These are phyloP conservation scores for Actinostola sp. DNA, from an alignment of 92 coral and sea anemone genomes.

Conservation along the genomic window DNA sequence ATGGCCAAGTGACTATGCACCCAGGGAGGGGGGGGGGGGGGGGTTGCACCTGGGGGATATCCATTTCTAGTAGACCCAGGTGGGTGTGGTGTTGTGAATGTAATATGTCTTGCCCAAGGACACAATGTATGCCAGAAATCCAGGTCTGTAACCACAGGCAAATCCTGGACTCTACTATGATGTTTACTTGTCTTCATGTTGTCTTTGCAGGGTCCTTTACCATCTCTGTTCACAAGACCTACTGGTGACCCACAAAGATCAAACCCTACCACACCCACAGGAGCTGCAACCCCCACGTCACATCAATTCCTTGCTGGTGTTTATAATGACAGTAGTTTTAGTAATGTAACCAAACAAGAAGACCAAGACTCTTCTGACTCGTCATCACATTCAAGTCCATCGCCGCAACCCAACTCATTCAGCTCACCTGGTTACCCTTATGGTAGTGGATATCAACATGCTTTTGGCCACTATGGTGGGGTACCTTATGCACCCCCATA, in stretches of 20 bases:
- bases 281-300: slow-evolving; percentile 54
- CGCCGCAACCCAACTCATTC: slow-evolving; percentile 57
- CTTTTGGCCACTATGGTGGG: slow-evolving; percentile 71
- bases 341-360: slow-evolving; percentile 27
- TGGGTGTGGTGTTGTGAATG: no score
- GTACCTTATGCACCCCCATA: slow-evolving; percentile 68
- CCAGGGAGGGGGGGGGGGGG: no score
- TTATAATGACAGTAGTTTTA: slow-evolving; percentile 14
- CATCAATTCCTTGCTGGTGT: slow-evolving; percentile 49
- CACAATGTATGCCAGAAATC: no score
- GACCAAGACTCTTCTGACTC: slow-evolving; percentile 46
- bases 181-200: not conserved
- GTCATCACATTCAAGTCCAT: slow-evolving; percentile 54
- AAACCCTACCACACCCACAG: slow-evolving; percentile 77
- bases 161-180: no score
- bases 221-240: slow-evolving; percentile 56
- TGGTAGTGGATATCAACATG: slow-evolving; percentile 61
- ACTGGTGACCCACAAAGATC: slow-evolving; percentile 49
- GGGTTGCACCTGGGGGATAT: no score
- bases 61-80: no score
- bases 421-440: slow-evolving; percentile 57
- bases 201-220: slow-evolving; percentile 60
- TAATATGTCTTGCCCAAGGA: no score
- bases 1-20: no score
- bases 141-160: no score